These are phyloP conservation scores for Agrochola macilenta DNA, from an alignment of 2,888 invertebrate species.

Conservation along the genomic window DNA sequence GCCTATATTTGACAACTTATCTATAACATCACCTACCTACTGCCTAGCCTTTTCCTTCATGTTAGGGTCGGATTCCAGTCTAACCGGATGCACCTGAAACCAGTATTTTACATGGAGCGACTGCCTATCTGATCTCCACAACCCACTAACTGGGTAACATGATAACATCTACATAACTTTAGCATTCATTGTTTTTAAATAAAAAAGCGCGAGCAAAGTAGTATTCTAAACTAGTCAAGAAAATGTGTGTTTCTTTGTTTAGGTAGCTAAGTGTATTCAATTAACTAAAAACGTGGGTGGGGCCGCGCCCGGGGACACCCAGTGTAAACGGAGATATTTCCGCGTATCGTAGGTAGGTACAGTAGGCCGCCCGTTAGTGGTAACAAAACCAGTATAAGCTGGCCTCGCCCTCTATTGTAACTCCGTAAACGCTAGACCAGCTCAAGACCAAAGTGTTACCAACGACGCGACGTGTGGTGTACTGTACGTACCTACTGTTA, in stretches of 20 bases:
- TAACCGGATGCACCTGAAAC: not conserved
- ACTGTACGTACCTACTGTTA: not conserved
- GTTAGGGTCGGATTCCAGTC: not conserved
- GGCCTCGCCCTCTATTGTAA: not conserved
- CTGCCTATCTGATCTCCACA: not conserved
- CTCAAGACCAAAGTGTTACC: not conserved
- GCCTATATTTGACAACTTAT: not conserved
- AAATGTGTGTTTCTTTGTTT: not conserved
- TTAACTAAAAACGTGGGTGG: slow-evolving; percentile 41
- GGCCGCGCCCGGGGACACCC: slow-evolving; percentile 15
- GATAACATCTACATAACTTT: not conserved
- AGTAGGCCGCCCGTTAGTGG: not conserved
- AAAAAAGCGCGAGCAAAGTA: slow-evolving; percentile 4
- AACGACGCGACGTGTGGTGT: not conserved
- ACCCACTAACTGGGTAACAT: not conserved
- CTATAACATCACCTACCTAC: not conserved
- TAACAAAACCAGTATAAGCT: not conserved
- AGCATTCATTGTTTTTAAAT: not conserved
- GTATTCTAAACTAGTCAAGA: slow-evolving; percentile 19
- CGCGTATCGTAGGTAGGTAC: not conserved
- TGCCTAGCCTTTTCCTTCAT: not conserved
- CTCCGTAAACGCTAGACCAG: not conserved
- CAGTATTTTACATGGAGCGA: not conserved
- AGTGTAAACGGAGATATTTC: slow-evolving; percentile 10
- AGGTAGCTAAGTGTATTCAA: slow-evolving; percentile 36